phyloP scores from a whole-genome alignment of 2,113 vertebrate genomes.

The Misgurnus mizolepis region DNA sequence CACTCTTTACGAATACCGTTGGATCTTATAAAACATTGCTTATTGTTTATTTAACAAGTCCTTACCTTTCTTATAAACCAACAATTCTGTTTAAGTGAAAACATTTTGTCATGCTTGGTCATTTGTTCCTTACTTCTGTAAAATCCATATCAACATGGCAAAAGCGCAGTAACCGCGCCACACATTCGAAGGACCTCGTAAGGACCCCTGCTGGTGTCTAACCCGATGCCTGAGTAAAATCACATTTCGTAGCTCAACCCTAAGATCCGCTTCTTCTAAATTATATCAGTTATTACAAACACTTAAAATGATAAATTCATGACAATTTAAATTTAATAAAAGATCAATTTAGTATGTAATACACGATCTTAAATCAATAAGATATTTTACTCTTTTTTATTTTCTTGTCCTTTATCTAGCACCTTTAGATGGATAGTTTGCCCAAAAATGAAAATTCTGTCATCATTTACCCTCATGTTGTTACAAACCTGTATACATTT shows the following conservation, averaged over 20 bases:
- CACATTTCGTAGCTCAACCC: not conserved
- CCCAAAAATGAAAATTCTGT: too few relatives aligned
- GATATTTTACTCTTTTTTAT: too few relatives aligned
- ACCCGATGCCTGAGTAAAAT: conserved; percentile 58
- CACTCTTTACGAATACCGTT: not conserved
- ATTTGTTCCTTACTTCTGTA: conserved; percentile 19
- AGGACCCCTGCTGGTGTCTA: conserved; percentile 57
- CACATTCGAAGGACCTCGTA: conserved; percentile 71
- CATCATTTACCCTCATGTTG: too few relatives aligned
- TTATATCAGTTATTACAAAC: not conserved
- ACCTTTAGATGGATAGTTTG: too few relatives aligned
- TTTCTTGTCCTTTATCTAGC: too few relatives aligned
- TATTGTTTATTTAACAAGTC: not conserved
- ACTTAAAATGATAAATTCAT: not conserved
- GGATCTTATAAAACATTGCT: not conserved
- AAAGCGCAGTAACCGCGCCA: conserved; percentile 64
- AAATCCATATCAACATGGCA: not conserved
- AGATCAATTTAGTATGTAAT: not conserved
- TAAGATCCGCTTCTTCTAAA: too few relatives aligned
- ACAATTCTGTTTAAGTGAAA: conserved; percentile 63
- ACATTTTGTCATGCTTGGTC: conserved; percentile 58
- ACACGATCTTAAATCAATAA: too few relatives aligned
- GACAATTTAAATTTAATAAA: not conserved
- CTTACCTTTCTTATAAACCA: conserved; percentile 80
- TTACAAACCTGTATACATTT: too few relatives aligned